A percentile compares a stretch with the other conserved stretches of the same genome.
Evolutionary conservation across 2,797 vertebrate genomes (phyloP).

Genomic region (Arremon aurantiirostris): DNA sequence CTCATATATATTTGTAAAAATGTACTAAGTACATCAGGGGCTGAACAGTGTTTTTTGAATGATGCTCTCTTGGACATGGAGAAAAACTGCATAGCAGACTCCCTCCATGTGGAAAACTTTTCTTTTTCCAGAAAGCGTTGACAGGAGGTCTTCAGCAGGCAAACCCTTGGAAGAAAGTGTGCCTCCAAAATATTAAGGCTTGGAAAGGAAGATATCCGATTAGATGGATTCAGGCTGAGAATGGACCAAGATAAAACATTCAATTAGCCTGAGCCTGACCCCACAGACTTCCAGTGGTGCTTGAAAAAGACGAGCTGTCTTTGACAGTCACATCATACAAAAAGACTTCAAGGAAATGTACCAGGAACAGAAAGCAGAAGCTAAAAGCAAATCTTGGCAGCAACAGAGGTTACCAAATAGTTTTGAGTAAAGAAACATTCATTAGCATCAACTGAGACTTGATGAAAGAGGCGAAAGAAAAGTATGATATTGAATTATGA

Average conservation of each 20-base stretch:
- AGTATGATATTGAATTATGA: background rate
- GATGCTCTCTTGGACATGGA: background rate
- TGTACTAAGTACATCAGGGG: background rate
- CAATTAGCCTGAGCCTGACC: constrained; percentile 66
- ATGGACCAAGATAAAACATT: constrained; percentile 57
- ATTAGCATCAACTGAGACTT: background rate
- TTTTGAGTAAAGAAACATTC: background rate
- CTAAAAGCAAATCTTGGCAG: constrained; percentile 17
- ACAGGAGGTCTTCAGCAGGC: background rate
- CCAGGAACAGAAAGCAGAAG: constrained; percentile 32
- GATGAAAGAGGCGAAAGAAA: background rate
- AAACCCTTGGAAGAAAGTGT: background rate
- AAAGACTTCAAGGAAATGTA: background rate
- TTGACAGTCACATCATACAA: constrained; percentile 15
- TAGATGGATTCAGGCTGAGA: constrained; percentile 18
- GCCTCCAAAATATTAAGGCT: constrained; percentile 32
- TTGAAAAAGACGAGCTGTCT: constrained; percentile 23
- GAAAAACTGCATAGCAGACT: background rate
- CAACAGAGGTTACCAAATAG: background rate
- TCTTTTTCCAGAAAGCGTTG: background rate
- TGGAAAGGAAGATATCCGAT: constrained; percentile 11
- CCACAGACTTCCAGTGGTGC: constrained; percentile 11
- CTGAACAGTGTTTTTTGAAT: background rate
- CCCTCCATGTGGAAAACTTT: background rate
- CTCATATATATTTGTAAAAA: background rate